Base-by-base conservation (phyloP, 2,113 vertebrate species). In the Oncorhynchus clarkii region DNA sequence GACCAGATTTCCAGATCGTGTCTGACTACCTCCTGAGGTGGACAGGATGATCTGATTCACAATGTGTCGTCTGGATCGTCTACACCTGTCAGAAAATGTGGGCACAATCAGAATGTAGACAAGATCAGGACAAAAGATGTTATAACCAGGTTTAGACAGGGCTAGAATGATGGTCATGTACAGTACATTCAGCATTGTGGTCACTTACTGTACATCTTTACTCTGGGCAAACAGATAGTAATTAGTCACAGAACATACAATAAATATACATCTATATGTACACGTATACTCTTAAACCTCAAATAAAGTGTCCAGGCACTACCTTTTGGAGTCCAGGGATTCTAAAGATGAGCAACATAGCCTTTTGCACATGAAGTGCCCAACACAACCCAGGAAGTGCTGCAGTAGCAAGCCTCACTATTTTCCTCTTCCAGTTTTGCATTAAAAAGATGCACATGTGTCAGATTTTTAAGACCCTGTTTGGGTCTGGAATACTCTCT, bases 231-330 rank as follows among this genome's bases (percentile, higher is more conserved):
- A 91, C 91, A 91, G 83, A 88, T 86, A 91, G 86, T 73, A 82
- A 91, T 87, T 93, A 92, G 92, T 92, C 92, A 93, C 91, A 94
- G 76, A 90, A 74, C 91, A 92, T 80, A 80, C 92, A 87, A 86
- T 89, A 85, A 92, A 91, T 93, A 91, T 93, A 94, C 91, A 94
- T 86, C 88, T 90, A 87, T 93, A 93, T 87, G 72, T 93, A 85
- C 89, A 89, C 90, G 93, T 77, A 78, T 71, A 89, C 81, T 82
- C 82, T 89, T 73, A 71, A 83, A 70, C 84, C 34, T 75, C 72
- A 83, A 83, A 72, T 85, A 87, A 87, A 89, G 80, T 86, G 85
- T 91, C 90, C 90, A 92, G 90, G 92, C 91, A 93, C 91, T 91
- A 92, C 81, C 87, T 73, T 73, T 78, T 80, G 59, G 64, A 78